phyloP scores from a whole-genome alignment of 2,113 vertebrate species.

The Arenaria interpres region DNA sequence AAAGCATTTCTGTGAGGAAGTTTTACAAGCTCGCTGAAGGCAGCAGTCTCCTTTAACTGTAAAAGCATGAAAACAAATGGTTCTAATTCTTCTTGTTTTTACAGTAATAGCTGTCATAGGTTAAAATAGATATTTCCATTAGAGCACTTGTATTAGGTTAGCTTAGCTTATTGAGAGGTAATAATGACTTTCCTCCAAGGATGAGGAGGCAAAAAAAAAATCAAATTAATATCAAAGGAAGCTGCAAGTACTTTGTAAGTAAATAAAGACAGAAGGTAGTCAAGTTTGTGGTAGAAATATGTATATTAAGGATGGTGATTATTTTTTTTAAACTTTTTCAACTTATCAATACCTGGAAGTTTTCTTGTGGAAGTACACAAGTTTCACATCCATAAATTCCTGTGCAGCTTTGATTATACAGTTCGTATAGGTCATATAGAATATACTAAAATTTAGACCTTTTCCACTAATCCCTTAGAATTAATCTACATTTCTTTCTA shows the following conservation, averaged over 20 bases:
- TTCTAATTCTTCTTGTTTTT: conserved; percentile 26
- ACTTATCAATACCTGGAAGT: not conserved
- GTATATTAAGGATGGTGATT: not conserved
- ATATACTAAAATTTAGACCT: not conserved
- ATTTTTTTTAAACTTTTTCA: not conserved
- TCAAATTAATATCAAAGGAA: not conserved
- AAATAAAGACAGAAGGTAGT: not conserved
- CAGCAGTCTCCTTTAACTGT: not conserved
- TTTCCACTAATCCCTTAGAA: not conserved
- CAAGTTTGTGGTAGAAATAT: not conserved
- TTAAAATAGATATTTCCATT: conserved; percentile 36
- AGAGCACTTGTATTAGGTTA: not conserved
- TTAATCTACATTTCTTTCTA: not conserved
- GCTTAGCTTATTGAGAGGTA: not conserved
- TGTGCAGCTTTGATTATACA: not conserved
- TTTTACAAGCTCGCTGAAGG: not conserved
- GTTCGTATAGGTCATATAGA: not conserved
- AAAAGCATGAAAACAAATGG: conserved; percentile 31
- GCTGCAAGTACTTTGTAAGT: not conserved
- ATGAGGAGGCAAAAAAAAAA: not conserved
- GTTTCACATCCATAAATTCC: not conserved
- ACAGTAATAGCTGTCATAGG: conserved; percentile 21
- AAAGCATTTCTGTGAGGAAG: not conserved
- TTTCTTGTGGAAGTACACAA: not conserved
- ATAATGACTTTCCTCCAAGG: not conserved